Conservation (phyloP, 2,888 invertebrate genomes). For the Aphelenchoides bicaudatus region DNA sequence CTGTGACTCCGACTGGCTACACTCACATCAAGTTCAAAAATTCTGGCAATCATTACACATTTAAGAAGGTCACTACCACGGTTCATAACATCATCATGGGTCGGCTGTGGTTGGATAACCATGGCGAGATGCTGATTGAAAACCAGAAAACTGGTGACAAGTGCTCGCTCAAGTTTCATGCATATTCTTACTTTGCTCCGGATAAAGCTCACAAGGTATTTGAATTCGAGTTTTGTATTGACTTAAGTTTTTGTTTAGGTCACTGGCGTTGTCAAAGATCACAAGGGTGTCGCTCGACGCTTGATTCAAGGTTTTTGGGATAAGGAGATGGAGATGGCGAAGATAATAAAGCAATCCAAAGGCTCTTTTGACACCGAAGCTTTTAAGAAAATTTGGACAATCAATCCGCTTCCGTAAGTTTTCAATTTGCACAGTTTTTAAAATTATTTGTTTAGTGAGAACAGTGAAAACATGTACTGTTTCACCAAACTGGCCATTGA, state of each 20-base stretch:
- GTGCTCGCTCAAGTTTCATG: slow-evolving; percentile 92
- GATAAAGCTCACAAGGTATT: slow-evolving; percentile 83
- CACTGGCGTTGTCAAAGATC: slow-evolving; percentile 69
- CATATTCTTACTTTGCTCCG: slow-evolving; percentile 95
- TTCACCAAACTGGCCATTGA: slow-evolving; percentile 92
- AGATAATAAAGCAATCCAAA: slow-evolving; percentile 64
- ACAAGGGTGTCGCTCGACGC: slow-evolving; percentile 67
- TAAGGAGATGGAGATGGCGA: slow-evolving; percentile 83
- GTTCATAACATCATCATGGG: slow-evolving; percentile 99
- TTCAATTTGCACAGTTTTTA: slow-evolving; percentile 16
- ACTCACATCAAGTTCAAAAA: slow-evolving; percentile 66
- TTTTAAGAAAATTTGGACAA: slow-evolving; percentile 80
- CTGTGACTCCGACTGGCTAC: slow-evolving; percentile 71
- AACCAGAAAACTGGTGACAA: slow-evolving; percentile 84
- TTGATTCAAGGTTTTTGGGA: slow-evolving; percentile 87
- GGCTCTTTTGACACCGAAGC: slow-evolving; percentile 84
- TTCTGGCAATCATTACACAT: slow-evolving; percentile 78
- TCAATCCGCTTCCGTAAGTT: slow-evolving; percentile 68
- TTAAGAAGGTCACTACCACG: slow-evolving; percentile 90
- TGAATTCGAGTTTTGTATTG: slow-evolving; percentile 1
- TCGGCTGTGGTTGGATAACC: slow-evolving; percentile 98
- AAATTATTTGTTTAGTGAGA: slow-evolving; percentile 63
- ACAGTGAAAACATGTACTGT: slow-evolving; percentile 77
- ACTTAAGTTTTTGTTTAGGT: slow-evolving; percentile 65
- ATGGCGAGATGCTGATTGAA: slow-evolving; percentile 91